These are phyloP conservation scores for Illadopsis cleaveri DNA, from an alignment of 2,113 vertebrate genomes.

Conservation along the genomic window DNA sequence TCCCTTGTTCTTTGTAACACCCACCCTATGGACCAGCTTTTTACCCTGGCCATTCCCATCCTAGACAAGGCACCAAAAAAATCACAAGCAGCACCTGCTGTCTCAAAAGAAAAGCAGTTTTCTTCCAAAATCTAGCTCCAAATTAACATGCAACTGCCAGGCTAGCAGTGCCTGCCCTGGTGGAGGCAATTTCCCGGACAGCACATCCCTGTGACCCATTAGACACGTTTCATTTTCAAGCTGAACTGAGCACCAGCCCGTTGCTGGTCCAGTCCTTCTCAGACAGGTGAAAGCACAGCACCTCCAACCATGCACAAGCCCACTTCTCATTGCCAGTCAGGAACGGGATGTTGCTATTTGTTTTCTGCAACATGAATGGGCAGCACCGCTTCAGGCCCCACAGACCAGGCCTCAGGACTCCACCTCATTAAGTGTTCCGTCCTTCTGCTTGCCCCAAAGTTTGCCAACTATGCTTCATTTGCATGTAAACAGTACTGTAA, in stretches of 20 bases:
- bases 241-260: not conserved
- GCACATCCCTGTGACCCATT: not conserved
- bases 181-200: not conserved
- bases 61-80: not conserved
- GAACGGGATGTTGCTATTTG: rapidly evolving
- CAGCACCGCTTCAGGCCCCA: not conserved
- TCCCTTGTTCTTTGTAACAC: not conserved
- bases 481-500: not conserved
- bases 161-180: not conserved
- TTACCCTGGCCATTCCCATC: rapidly evolving
- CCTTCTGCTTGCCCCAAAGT: not conserved
- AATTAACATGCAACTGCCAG: not conserved
- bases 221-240: not conserved
- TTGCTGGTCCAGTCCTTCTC: not conserved
- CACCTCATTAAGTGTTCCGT: rapidly evolving
- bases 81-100: not conserved
- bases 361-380: not conserved
- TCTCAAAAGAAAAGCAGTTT: not conserved
- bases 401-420: not conserved
- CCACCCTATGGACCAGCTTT: not conserved
- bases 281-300: not conserved
- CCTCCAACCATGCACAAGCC: not conserved
- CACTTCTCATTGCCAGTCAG: not conserved
- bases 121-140: not conserved
- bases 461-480: not conserved